Percentiles rank a stretch among this genome's conserved stretches.
phyloP scores from a whole-genome alignment of 1,140 invertebrate genomes.

The Halictus rubicundus region DNA sequence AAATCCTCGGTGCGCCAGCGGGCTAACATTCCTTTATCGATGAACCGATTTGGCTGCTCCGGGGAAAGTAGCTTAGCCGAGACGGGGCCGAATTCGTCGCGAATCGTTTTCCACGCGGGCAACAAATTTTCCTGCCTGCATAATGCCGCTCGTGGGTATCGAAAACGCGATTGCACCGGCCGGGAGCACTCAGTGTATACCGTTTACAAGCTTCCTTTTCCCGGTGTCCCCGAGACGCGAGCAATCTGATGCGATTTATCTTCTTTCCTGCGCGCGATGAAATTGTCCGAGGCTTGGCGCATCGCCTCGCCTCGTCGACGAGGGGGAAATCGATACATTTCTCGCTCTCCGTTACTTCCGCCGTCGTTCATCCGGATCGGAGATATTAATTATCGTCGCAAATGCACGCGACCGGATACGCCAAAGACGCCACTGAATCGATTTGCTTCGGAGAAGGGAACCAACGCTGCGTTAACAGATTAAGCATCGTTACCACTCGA shows the following conservation, averaged over 20 bases:
- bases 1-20: too few relatives aligned
- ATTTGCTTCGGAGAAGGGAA: conserved; percentile 29
- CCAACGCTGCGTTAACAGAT: conserved; percentile 39
- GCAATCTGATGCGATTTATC: neutral
- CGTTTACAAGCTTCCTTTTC: neutral
- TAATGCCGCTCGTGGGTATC: neutral
- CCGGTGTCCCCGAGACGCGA: neutral
- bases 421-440: conserved; percentile 46
- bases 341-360: neutral
- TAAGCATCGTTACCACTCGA: too few relatives aligned
- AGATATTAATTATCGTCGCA: conserved; percentile 3
- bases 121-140: neutral
- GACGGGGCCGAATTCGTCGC: too few relatives aligned
- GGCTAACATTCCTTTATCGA: too few relatives aligned
- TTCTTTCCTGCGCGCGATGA: neutral
- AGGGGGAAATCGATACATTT: conserved; percentile 3
- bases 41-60: too few relatives aligned
- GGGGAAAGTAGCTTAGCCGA: too few relatives aligned
- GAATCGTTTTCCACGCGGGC: neutral
- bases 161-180: neutral
- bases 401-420: neutral
- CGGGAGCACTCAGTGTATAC: neutral
- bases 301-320: too few relatives aligned
- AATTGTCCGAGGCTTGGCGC: too few relatives aligned
- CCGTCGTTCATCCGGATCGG: neutral